phyloP scores from a whole-genome alignment of 2,888 invertebrate species.

The Timema cristinae region DNA sequence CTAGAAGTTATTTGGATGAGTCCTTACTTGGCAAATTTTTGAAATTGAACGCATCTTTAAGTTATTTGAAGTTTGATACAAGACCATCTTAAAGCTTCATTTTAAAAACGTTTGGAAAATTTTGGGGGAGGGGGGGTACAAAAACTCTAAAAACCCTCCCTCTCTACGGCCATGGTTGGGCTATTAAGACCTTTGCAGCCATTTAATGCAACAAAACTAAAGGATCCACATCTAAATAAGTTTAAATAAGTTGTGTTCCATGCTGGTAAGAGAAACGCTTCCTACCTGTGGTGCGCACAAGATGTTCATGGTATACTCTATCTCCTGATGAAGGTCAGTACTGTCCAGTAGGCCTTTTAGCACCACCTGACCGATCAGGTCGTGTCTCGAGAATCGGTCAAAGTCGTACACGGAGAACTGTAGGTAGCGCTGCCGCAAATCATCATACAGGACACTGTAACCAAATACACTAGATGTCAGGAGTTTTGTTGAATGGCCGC shows the following conservation, averaged over 20 bases:
- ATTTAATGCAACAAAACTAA: too few species aligned
- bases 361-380: constrained; percentile 80
- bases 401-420: constrained; percentile 88
- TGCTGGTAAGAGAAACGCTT: not conserved
- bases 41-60: too few species aligned
- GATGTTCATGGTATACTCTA: constrained; percentile 81
- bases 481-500: too few species aligned
- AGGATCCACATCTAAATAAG: constrained; percentile 18
- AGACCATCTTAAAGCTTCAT: too few species aligned
- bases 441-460: constrained; percentile 68
- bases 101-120: too few species aligned
- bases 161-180: too few species aligned
- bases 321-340: constrained; percentile 73
- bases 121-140: too few species aligned
- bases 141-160: too few species aligned
- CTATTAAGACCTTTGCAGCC: too few species aligned
- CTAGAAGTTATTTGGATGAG: too few species aligned
- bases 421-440: constrained; percentile 67
- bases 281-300: constrained; percentile 69
- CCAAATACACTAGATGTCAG: not conserved
- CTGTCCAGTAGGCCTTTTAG: constrained; percentile 73
- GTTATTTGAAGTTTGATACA: too few species aligned
- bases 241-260: not conserved
- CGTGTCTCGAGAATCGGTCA: constrained; percentile 82
- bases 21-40: too few species aligned